phyloP scores from a whole-genome alignment of 2,113 vertebrate species.

The Ptilonorhynchus violaceus region DNA sequence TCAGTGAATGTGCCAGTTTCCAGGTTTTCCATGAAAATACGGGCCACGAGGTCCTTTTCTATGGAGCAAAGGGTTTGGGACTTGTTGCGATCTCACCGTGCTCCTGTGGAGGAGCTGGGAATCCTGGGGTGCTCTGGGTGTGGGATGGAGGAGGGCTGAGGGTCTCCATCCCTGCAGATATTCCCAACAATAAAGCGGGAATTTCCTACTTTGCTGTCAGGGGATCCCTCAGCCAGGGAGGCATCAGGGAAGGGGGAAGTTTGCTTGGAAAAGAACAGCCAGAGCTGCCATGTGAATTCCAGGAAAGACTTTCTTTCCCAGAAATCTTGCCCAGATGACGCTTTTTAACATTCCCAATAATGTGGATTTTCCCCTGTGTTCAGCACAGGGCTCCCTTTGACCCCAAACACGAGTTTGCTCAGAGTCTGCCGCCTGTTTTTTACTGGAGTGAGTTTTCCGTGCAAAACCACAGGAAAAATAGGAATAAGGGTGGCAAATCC shows the following conservation, averaged over 20 bases:
- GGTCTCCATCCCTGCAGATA: neutral
- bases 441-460: neutral
- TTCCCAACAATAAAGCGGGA: neutral
- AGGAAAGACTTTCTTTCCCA: neutral
- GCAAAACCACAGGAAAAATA: neutral
- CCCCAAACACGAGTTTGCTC: neutral
- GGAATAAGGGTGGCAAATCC: neutral
- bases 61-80: neutral
- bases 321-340: neutral
- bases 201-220: neutral
- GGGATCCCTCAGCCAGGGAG: neutral
- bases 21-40: neutral
- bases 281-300: neutral
- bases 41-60: rapidly evolving
- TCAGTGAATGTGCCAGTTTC: rapidly evolving
- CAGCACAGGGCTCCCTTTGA: neutral
- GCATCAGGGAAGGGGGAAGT: rapidly evolving
- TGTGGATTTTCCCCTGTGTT: neutral
- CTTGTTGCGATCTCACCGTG: rapidly evolving
- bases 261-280: neutral
- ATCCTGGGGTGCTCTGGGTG: neutral
- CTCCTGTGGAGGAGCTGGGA: neutral
- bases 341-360: neutral
- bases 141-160: neutral
- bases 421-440: neutral